phyloP scores from a whole-genome alignment of 2,888 invertebrate genomes.

The Oligia latruncula region DNA sequence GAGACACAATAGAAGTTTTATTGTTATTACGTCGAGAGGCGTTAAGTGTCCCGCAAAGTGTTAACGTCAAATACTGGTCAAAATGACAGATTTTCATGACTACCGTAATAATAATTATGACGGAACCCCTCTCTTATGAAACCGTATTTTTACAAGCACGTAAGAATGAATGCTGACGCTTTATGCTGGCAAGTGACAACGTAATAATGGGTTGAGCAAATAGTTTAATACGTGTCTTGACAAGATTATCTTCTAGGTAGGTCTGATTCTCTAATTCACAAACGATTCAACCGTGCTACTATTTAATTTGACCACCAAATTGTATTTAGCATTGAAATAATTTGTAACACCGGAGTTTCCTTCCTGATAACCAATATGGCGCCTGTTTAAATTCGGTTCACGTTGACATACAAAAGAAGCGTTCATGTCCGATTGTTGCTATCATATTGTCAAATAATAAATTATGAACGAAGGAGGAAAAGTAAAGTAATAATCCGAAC shows the following conservation, averaged over 20 bases:
- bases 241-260: background rate
- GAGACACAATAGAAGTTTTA: no score
- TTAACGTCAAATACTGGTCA: no score
- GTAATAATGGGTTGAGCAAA: background rate
- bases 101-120: background rate
- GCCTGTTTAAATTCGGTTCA: constrained; percentile 21
- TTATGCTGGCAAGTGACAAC: background rate
- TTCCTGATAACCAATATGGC: constrained; percentile 35
- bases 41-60: no score
- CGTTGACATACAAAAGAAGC: constrained; percentile 16
- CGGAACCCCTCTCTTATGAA: background rate
- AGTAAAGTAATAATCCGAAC: background rate
- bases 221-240: background rate
- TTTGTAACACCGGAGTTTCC: constrained; percentile 27
- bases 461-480: background rate
- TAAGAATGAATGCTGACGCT: background rate
- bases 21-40: no score
- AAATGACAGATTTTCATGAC: no score
- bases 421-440: background rate
- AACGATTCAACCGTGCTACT: constrained; percentile 18
- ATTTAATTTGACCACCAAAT: constrained; percentile 31
- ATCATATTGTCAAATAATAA: background rate
- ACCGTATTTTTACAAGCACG: background rate
- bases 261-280: background rate
- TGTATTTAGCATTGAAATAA: constrained; percentile 44